Conservation (phyloP, 2,888 invertebrate genomes). For the Smittia sp. region DNA sequence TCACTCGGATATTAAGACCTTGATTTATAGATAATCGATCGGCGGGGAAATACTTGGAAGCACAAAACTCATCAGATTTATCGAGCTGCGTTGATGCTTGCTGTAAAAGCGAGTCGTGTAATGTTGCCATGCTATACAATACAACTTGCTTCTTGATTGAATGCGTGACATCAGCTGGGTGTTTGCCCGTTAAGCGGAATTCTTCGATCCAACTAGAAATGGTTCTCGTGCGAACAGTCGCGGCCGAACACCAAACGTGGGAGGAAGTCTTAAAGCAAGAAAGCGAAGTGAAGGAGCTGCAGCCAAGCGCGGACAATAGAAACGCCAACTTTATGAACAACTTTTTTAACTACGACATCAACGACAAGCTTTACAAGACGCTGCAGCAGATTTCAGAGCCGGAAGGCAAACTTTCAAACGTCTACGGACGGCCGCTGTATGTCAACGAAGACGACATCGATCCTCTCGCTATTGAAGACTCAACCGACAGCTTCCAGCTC, state of each 20-base stretch:
- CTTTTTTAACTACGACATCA: conserved; percentile 28
- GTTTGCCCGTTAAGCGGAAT: conserved; percentile 14
- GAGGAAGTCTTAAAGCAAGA: conserved; percentile 26
- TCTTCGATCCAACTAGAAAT: conserved; percentile 21
- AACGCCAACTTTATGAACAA: conserved; percentile 23
- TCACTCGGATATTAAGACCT: too few relatives aligned
- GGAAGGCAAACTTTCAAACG: conserved; percentile 1
- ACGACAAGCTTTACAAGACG: conserved; percentile 28
- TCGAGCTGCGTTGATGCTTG: conserved; percentile 1
- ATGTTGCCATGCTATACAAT: conserved; percentile 35
- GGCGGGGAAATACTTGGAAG: conserved; percentile 22
- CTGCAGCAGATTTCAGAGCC: conserved; percentile 14
- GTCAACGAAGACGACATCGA: conserved; percentile 22
- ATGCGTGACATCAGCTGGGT: conserved; percentile 21
- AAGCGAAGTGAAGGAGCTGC: conserved; percentile 7
- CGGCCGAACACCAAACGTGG: not conserved
- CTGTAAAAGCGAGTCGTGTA: conserved; percentile 29
- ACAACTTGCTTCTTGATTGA: conserved; percentile 31
- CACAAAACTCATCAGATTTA: conserved; percentile 2
- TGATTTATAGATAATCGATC: conserved; percentile 35
- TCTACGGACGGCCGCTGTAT: conserved; percentile 26
- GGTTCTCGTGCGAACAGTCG: conserved; percentile 26
- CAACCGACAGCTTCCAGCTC: not conserved
- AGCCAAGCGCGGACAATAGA: not conserved
- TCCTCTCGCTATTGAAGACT: not conserved